Base-by-base conservation (phyloP, 2,888 invertebrate genomes). In the Uloborus plumipes region DNA sequence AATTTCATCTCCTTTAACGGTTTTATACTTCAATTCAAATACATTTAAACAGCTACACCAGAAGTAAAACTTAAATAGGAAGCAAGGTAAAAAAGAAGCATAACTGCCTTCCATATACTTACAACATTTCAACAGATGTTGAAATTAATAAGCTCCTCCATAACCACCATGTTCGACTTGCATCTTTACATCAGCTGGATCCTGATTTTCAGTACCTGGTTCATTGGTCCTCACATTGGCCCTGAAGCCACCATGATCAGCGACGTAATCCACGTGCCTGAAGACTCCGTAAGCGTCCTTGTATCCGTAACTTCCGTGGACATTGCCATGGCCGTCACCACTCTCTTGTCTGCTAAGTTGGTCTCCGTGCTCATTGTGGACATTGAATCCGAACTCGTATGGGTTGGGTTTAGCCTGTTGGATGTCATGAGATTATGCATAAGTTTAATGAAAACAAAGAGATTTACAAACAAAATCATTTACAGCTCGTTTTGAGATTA, bases 251-350 rank as follows among this genome's bases (percentile, higher is more conserved):
- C 49, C 61, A 47, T 81, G 77, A 31, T 84, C 81, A 47, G 84
- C 81, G 22, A 84, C 71, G 61, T 84, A 84, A 47, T 84, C 81
- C 15, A 84, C 81, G 26, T 84, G 84, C 18, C 84, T 76, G 55
- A 72, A 80, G 59, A 80, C 39, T 31, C 84, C 84, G 22, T 81
- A 77, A 47, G 77, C 26, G 59, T 84, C 84, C n/a, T 47, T 82
- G 81, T 82, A 82, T 4, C 81, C 81, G 70, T 82, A 82, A 39
- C 81, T 82, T 2, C 81, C 81, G 13, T 61, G 31, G 7, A 82
- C 81, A 26, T 82, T 82, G 13, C 81, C 81, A 55, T 82, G 66
- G 7, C 81, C 81, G 50, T 82, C 81, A 15, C 75, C 65, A 22
- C 20, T n/a, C 26, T 82, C 81, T 50, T 82, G 70, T 49, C 81